Base-by-base conservation (phyloP, 2,888 invertebrate species). In the Spialia ferax region DNA sequence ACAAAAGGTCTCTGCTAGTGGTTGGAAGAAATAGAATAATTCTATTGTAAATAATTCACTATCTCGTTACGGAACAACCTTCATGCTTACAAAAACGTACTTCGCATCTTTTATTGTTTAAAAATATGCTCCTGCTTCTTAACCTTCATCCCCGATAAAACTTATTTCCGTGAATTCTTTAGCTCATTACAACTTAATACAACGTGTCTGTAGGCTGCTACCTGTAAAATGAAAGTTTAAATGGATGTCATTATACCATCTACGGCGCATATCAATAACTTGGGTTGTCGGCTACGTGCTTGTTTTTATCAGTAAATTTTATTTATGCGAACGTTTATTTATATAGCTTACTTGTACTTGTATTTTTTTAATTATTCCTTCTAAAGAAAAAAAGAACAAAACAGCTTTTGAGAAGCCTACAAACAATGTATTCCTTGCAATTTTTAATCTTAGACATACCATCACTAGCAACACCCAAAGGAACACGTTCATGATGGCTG, bases 231-330 rank as follows among this genome's bases (percentile, higher is more conserved):
- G 56, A 62, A 62, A 56, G 48, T 22, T 67, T 62, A 55, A 60
- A 68, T 56, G 62, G 20, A 68, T 68, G 26, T 56, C 62, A 62
- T 68, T 68, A 68, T 62, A 56, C 67, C 67, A 67, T 67, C 23
- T 67, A 67, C 48, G 61, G 61, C 18, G 23, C 35, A 48, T 38
- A 61, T 61, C 61, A 67, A 67, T 67, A 67, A 67, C 67, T 67
- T 67, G 66, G 32, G 67, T 61, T 23, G 67, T 65, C 52, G 50
- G 32, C 60, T 15, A 23, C 54, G 23, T 61, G 60, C 32, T 35
- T 61, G 66, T 67, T 67, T 67, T 67, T 67, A 55, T 67, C 60
- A 7, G 22, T 59, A 60, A 23, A 60, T 65, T 65, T 65, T 60
- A 65, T 60, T 59, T 54, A 66, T 66, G 26, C 60, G 38, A n/a